Evolutionary conservation across 1,140 invertebrate species (phyloP).

Genomic region (Conus ventricosus): DNA sequence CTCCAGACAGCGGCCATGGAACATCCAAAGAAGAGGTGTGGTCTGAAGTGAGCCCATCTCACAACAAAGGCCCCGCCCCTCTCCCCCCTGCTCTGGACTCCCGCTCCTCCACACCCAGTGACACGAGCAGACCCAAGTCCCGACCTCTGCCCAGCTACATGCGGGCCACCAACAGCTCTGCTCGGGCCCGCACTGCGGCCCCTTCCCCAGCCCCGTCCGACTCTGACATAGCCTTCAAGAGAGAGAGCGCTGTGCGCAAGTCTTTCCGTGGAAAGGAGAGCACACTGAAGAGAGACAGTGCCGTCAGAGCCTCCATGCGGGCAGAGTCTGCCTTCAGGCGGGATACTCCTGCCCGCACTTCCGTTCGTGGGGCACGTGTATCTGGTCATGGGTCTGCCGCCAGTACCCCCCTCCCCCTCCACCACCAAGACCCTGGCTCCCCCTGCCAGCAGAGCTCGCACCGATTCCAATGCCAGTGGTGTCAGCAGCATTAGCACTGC

Average conservation of each 20-base stretch:
- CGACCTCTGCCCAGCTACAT: slow-evolving; percentile 59
- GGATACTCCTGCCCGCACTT: slow-evolving; percentile 35
- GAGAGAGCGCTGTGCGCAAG: slow-evolving; percentile 51
- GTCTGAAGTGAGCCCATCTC: slow-evolving; percentile 37
- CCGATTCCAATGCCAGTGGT: slow-evolving; percentile 43
- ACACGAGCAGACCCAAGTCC: slow-evolving; percentile 48
- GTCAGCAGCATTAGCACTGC: slow-evolving; percentile 49
- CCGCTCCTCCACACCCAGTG: slow-evolving; percentile 37
- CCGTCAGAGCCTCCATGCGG: slow-evolving; percentile 47
- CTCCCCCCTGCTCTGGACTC: slow-evolving; percentile 23
- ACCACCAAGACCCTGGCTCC: slow-evolving; percentile 34
- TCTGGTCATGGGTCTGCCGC: slow-evolving; percentile 15
- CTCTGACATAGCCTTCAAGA: slow-evolving; percentile 51
- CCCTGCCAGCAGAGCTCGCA: slow-evolving; percentile 32
- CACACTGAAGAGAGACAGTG: slow-evolving; percentile 42
- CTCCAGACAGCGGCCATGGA: slow-evolving; percentile 62
- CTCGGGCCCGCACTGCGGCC: neutral
- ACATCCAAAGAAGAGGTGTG: slow-evolving; percentile 59
- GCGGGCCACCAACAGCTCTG: slow-evolving; percentile 40
- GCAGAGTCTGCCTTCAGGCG: slow-evolving; percentile 46
- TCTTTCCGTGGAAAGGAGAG: slow-evolving; percentile 42
- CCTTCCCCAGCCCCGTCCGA: slow-evolving; percentile 30
- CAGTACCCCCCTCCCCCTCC: neutral
- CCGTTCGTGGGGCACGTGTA: slow-evolving; percentile 36
- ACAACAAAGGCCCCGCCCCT: slow-evolving; percentile 37